These are phyloP conservation scores for Bos indicus DNA, from an alignment of 2,113 vertebrate species.

Conservation along the genomic window DNA sequence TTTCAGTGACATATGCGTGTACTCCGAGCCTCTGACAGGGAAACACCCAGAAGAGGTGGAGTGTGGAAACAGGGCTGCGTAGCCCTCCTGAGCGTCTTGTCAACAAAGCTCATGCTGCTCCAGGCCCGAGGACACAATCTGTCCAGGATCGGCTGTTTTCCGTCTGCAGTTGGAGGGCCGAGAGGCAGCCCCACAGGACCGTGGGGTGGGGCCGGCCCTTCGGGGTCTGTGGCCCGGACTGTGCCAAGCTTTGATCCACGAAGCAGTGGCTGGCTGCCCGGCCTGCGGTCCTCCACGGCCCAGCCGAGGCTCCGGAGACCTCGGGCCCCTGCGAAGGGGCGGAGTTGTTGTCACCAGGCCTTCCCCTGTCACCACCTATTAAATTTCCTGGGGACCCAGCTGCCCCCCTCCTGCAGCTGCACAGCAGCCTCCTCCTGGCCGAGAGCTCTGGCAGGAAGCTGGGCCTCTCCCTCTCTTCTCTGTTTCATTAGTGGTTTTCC, in stretches of 20 bases:
- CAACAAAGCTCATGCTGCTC: not conserved
- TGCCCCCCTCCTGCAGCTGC: not conserved
- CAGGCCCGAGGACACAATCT: not conserved
- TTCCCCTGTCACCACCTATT: conserved; percentile 63
- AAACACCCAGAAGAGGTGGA: not conserved
- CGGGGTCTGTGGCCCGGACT: not conserved
- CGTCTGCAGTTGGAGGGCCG: not conserved
- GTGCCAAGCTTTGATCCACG: not conserved
- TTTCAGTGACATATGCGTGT: not conserved
- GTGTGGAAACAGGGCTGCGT: not conserved
- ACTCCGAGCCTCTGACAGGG: not conserved
- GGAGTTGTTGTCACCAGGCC: conserved; percentile 38
- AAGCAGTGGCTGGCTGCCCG: not conserved
- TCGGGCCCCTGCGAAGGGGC: not conserved
- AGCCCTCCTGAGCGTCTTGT: not conserved
- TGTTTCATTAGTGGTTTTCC: conserved; percentile 64
- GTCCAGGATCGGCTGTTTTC: not conserved
- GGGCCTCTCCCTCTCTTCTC: conserved; percentile 31
- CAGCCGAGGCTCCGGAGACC: not conserved
- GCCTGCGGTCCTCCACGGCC: not conserved
- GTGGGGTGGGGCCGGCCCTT: not conserved
- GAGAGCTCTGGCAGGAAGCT: conserved; percentile 40
- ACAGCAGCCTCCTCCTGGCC: conserved; percentile 35
- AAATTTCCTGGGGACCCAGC: conserved; percentile 55
- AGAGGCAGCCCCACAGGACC: not conserved